Conservation (phyloP, 2,797 vertebrate genomes). For the Muscicapa striata region DNA sequence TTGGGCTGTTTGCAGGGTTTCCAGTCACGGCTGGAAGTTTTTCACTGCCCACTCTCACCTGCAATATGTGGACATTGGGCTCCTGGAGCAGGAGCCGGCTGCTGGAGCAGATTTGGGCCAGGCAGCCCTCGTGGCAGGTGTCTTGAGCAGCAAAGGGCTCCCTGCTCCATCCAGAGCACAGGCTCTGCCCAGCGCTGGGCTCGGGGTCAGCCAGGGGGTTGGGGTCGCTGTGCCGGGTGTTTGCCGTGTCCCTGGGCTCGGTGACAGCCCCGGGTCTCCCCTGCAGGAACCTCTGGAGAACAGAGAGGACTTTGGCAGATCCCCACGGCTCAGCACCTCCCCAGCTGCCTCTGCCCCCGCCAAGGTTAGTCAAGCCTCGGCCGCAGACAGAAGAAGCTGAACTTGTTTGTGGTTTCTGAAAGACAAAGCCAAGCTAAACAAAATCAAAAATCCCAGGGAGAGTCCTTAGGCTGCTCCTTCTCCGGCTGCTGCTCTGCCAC, state of each 20-base stretch:
- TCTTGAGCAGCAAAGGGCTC: background rate
- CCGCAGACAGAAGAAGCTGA: background rate
- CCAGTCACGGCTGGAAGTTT: background rate
- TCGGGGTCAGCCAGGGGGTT: fast-evolving
- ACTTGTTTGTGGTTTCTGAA: slow-evolving; percentile 27
- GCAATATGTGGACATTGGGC: background rate
- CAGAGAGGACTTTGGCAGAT: background rate
- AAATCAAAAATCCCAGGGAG: background rate
- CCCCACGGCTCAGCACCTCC: background rate
- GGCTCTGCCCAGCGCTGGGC: background rate
- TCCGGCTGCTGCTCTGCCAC: background rate
- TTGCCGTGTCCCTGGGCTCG: background rate
- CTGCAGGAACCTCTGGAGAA: background rate
- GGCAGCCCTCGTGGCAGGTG: background rate
- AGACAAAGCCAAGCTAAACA: background rate
- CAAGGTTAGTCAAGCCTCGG: background rate
- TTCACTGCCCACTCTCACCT: background rate
- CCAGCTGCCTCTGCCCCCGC: fast-evolving
- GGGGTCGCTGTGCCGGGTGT: fast-evolving
- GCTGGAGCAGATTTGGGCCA: fast-evolving
- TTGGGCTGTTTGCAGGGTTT: slow-evolving; percentile 16
- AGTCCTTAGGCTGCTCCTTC: background rate
- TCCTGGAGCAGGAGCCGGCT: background rate
- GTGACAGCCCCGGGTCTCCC: too few species aligned
- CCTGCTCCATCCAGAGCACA: background rate